Percentiles rank a stretch among this genome's conserved stretches.
phyloP scores from a whole-genome alignment of 2,888 invertebrate species.

The Lasioglossum malachurum region DNA sequence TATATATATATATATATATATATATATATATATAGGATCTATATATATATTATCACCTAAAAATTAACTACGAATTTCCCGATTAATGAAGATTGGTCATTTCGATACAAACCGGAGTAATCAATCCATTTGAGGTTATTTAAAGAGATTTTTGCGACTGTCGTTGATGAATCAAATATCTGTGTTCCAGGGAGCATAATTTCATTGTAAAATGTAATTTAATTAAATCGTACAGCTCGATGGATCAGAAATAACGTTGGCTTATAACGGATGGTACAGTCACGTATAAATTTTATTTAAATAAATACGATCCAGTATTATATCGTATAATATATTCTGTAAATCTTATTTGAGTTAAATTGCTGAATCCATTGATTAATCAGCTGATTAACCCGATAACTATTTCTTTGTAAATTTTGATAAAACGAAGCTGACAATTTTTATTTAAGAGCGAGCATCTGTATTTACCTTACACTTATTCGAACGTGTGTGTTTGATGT shows the following conservation, averaged over 20 bases:
- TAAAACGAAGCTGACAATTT: neutral
- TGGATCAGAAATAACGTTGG: neutral
- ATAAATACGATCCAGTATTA: neutral
- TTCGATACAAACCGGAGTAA: constrained; percentile 10
- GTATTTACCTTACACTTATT: neutral
- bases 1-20: no score
- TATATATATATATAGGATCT: no score
- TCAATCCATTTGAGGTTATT: neutral
- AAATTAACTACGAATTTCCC: neutral
- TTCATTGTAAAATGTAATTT: neutral
- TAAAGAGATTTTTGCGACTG: neutral
- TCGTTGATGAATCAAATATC: neutral
- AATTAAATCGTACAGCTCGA: neutral
- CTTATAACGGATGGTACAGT: neutral
- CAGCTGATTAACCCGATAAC: neutral
- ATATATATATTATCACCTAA: neutral
- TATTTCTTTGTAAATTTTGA: neutral
- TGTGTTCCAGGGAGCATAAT: neutral
- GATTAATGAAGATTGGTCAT: neutral
- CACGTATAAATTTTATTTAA: neutral
- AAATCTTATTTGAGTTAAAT: neutral
- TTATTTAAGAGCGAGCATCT: no score
- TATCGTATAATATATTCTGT: neutral
- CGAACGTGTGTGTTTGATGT: neutral
- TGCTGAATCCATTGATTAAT: neutral